Evolutionary conservation across 2,888 invertebrate species (phyloP), one percentile per base, ranked within the genome.

Genomic region (Malachius bipustulatus): DNA sequence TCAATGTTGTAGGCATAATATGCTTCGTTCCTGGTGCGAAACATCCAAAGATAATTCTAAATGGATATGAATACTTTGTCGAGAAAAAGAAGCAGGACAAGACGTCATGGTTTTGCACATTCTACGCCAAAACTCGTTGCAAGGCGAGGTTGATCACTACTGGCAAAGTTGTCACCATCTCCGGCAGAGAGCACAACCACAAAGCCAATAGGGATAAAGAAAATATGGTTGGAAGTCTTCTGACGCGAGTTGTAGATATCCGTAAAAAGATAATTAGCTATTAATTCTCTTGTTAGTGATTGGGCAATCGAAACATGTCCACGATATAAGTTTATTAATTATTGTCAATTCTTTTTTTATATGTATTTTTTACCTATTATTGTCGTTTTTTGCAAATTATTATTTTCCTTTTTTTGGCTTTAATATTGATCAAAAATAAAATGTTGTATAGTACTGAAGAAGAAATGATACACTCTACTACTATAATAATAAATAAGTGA

Each of bases 1-100:
- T n/a, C n/a, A n/a, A n/a, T n/a, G n/a, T n/a, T 39, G 37, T 30
- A 32, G 48, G 45, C 10, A 40, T 33, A 33, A 42, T 47, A 26
- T 46, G 36, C 30, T 27, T 41, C 19, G 32, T 33, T 10, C 34
- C 34, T 4, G 30, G 36, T 8, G 19, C n/a, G 8, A 38, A 36
- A n/a, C 32, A 41, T 16, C 41, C 41, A 2, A 26, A 32, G n/a
- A 16, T 41, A 16, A 33, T 41, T 6, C 15, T 38, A 19, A 33
- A 41, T 19, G 36, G 32, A 30, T 32, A 38, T 14, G 16, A 14
- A 12, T 41, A 35, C 28, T 16, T 39, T n/a, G 16, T 41, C 15
- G 32, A 41, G 14, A 3, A 32, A 3, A 30, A 37, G 30, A 32
- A 29, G n/a, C 29, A 14, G 9, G 33, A 40, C 11, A 31, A 31